Base-by-base conservation (phyloP, 2,797 vertebrate genomes). In the Orestias chungarensis region DNA sequence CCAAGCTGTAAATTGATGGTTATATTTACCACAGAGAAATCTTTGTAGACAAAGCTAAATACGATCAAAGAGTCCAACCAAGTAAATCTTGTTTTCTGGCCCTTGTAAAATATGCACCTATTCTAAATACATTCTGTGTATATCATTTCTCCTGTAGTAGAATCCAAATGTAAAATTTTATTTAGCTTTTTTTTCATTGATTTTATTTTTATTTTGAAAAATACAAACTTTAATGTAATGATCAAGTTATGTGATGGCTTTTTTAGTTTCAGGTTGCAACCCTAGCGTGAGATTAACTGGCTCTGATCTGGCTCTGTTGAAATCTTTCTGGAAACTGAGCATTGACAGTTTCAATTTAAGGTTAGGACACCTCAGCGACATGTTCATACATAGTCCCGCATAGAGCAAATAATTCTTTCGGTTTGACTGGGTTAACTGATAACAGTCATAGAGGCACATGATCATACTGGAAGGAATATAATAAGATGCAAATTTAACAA, bases 361-460 rank as follows among this genome's bases (percentile, higher is more conserved):
- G 66, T 76, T 55, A 75, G 74, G 77, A 75, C 61, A 73, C 35
- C 27, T 59, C 31, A 44, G 9, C 64, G 54, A 67, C 40, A 54
- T 65, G n/a, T 79, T 54, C 76, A 3, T 44, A 67, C 40, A 74
- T n/a, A n/a, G n/a, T n/a, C n/a, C n/a, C n/a, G n/a, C 68, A 62
- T 29, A 10, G 50, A 42, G 68, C 52, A 71, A 76, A 67, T 46
- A 72, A 67, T 20, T n/a, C 78, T 76, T 81, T 78, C n/a, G n/a
- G 77, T 87, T 88, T 76, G n/a, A 55, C 52, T 55, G 67, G 78
- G 80, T 71, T 86, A 74, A 76, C 68, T 74, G 75, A 84, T 87
- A 70, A 76, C 54, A 7, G 82, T 87, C 83, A 43, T 74, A 6
- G 38, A 27, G 50, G 33, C 29, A 50, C 23, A 47, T 68, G 57